Conservation (phyloP, 2,888 invertebrate species). For the Mesorhabditis spiculigera region DNA sequence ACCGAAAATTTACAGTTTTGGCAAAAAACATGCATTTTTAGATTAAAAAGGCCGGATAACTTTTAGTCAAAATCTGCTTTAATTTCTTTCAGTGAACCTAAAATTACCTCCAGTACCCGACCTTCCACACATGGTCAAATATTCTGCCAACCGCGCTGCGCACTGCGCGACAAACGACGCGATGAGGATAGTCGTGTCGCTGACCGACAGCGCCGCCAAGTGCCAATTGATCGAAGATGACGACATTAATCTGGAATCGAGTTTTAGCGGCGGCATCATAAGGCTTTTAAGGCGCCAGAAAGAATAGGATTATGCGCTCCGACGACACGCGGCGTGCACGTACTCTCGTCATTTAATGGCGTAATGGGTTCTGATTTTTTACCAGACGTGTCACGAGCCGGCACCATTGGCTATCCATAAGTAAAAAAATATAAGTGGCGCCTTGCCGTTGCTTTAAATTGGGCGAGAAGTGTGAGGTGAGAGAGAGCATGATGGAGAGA, state of each 20-base stretch:
- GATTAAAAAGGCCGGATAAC: constrained; percentile 8
- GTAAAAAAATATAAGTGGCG: no score
- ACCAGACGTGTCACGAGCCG: no score
- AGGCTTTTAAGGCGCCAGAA: neutral
- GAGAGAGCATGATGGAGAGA: no score
- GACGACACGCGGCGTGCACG: no score
- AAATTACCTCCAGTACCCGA: constrained; percentile 44
- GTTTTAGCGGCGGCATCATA: neutral
- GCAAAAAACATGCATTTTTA: neutral
- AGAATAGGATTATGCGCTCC: no score
- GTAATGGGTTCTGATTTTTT: no score
- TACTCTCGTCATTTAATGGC: no score
- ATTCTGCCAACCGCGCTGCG: constrained; percentile 48
- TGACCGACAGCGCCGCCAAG: constrained; percentile 45
- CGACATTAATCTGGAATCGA: neutral
- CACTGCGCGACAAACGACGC: constrained; percentile 52
- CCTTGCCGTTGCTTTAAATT: no score
- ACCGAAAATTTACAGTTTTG: neutral
- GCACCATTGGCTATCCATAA: no score
- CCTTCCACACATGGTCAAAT: constrained; percentile 39
- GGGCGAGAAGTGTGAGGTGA: no score
- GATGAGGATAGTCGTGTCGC: constrained; percentile 48
- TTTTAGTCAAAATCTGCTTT: neutral
- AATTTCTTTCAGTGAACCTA: neutral
- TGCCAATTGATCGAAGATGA: constrained; percentile 46